phyloP scores from a whole-genome alignment of 53 echinoderm and acorn worm species.

The Glandiceps talaboti region DNA sequence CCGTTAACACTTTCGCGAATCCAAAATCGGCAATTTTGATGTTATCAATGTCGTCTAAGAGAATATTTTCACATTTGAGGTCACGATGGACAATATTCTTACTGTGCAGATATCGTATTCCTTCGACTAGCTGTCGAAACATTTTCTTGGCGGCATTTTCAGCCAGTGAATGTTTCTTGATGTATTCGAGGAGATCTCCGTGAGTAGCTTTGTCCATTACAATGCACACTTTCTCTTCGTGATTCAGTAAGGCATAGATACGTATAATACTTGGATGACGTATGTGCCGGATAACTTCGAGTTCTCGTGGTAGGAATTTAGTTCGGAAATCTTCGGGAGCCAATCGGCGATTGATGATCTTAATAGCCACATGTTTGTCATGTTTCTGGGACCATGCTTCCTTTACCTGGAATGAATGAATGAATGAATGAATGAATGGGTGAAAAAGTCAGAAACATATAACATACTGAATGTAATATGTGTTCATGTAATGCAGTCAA shows the following conservation, averaged over 20 bases:
- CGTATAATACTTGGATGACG: constrained; percentile 64
- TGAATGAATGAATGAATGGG: not conserved
- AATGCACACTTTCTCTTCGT: constrained; percentile 70
- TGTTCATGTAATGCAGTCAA: no score
- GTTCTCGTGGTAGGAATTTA: constrained; percentile 84
- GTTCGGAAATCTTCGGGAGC: constrained; percentile 77
- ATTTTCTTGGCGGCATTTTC: constrained; percentile 47
- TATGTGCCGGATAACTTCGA: constrained; percentile 49
- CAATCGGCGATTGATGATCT: constrained; percentile 67
- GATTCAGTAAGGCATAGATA: constrained; percentile 52
- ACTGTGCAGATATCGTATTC: constrained; percentile 51
- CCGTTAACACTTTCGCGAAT: constrained; percentile 44
- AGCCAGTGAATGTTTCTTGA: constrained; percentile 46
- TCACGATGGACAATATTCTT: constrained; percentile 73
- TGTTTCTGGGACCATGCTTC: not conserved
- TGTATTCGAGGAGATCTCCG: constrained; percentile 80
- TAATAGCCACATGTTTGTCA: constrained; percentile 34
- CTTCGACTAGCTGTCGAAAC: constrained; percentile 52
- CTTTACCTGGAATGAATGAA: not conserved
- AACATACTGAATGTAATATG: no score
- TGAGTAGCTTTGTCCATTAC: constrained; percentile 67
- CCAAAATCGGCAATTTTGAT: constrained; percentile 90
- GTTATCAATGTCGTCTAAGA: constrained; percentile 43
- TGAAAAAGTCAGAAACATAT: not conserved
- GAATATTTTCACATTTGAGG: constrained; percentile 88